Conservation (phyloP, 2,888 invertebrate species). For the Lasioglossum pauxillum region DNA sequence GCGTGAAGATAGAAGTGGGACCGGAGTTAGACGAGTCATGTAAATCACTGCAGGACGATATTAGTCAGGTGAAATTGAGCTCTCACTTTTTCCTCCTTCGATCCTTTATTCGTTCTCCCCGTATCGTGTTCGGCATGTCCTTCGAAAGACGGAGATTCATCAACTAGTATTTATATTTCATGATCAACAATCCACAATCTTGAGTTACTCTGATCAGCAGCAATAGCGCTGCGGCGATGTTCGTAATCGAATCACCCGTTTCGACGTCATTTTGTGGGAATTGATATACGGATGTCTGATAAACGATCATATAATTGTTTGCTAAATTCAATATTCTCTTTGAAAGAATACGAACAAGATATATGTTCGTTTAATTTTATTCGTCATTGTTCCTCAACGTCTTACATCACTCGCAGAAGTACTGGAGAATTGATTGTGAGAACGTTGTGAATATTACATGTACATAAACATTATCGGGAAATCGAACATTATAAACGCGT, state of each 20-base stretch:
- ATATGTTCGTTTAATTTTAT: neutral
- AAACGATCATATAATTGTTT: neutral
- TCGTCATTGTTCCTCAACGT: neutral
- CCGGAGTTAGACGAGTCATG: slow-evolving; percentile 68
- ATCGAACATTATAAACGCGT: neutral
- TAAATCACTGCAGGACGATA: slow-evolving; percentile 72
- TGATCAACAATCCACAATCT: neutral
- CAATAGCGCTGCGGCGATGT: neutral
- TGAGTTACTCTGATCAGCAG: neutral
- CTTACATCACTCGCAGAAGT: neutral
- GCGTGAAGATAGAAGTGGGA: slow-evolving; percentile 59
- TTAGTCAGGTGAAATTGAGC: slow-evolving; percentile 75
- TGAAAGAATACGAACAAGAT: neutral
- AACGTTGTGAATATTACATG: neutral
- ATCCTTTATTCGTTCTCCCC: slow-evolving; percentile 13
- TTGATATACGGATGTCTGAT: neutral
- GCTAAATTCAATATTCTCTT: neutral
- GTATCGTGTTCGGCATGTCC: neutral
- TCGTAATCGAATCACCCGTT: neutral
- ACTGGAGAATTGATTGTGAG: neutral
- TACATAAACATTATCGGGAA: neutral
- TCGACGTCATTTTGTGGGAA: neutral
- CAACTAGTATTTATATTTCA: slow-evolving; percentile 3
- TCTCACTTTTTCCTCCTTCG: slow-evolving; percentile 63
- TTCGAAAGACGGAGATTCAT: neutral